Evolutionary conservation across 2,888 invertebrate genomes (phyloP).

Genomic region (Lasioglossum villosulum): DNA sequence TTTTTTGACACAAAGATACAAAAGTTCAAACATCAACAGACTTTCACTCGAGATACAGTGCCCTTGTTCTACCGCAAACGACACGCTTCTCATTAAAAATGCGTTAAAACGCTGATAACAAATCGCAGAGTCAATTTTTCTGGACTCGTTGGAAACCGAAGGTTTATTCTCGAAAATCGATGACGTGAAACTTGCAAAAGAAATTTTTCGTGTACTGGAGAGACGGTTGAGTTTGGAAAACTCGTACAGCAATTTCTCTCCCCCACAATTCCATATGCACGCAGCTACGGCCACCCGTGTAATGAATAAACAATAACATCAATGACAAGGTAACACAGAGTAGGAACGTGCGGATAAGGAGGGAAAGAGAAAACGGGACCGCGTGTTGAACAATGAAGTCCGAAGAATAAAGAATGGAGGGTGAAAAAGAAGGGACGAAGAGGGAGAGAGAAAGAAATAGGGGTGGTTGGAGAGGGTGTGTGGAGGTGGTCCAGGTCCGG

Average conservation of each 20-base stretch:
- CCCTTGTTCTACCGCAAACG: too few species aligned
- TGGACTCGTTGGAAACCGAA: too few species aligned
- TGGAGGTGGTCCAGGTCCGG: constrained; percentile 11
- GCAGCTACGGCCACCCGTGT: not conserved
- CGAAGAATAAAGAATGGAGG: not conserved
- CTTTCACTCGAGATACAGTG: not conserved
- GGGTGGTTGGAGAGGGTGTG: not conserved
- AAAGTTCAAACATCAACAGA: not conserved
- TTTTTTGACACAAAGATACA: not conserved
- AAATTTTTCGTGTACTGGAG: not conserved
- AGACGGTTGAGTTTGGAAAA: not conserved
- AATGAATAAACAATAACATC: not conserved
- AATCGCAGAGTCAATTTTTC: not conserved
- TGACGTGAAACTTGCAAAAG: not conserved
- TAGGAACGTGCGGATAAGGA: not conserved
- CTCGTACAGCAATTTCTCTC: not conserved
- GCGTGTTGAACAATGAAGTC: not conserved
- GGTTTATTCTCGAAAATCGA: not conserved
- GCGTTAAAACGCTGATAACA: not conserved
- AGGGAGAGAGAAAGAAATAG: not conserved
- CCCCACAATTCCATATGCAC: not conserved
- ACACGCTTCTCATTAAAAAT: too few species aligned
- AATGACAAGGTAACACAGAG: not conserved
- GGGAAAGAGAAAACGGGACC: not conserved
- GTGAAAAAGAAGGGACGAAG: not conserved